phyloP scores from a whole-genome alignment of 2,888 invertebrate genomes.

The Melanostoma scalare region DNA sequence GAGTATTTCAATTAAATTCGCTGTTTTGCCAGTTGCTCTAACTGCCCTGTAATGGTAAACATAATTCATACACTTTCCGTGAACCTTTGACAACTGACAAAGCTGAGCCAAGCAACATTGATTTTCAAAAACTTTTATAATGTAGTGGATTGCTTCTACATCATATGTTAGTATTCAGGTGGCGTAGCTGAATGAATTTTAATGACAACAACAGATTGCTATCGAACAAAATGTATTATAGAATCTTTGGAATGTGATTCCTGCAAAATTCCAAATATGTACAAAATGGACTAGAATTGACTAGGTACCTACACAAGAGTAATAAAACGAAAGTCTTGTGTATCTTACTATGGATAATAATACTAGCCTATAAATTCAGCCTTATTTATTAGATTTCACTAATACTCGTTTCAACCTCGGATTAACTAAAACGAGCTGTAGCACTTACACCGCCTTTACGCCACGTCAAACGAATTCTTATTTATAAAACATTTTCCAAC shows the following conservation, averaged over 20 bases:
- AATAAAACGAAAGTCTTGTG: neutral
- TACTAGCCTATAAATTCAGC: too few relatives aligned
- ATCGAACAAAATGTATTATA: slow-evolving; percentile 60
- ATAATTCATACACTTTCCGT: slow-evolving; percentile 42
- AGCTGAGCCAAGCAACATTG: slow-evolving; percentile 39
- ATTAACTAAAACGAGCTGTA: neutral
- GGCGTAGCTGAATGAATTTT: slow-evolving; percentile 49
- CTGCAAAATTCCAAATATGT: slow-evolving; percentile 15
- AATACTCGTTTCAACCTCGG: too few relatives aligned
- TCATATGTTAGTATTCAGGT: slow-evolving; percentile 59
- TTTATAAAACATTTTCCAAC: too few relatives aligned
- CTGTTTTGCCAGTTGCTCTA: slow-evolving; percentile 14
- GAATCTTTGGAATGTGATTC: slow-evolving; percentile 62
- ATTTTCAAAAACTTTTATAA: slow-evolving; percentile 24
- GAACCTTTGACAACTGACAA: slow-evolving; percentile 25
- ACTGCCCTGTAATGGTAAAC: slow-evolving; percentile 29
- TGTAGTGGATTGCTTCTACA: slow-evolving; percentile 4
- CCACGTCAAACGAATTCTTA: too few relatives aligned
- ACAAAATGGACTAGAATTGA: too few relatives aligned
- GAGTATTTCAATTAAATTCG: slow-evolving; percentile 31
- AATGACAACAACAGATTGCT: slow-evolving; percentile 66
- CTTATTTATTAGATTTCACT: too few relatives aligned
- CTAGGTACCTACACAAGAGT: too few relatives aligned
- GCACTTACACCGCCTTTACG: too few relatives aligned
- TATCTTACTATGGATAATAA: neutral